Evolutionary conservation across 2,113 vertebrate genomes (phyloP).

Genomic region (Paramisgurnus dabryanus): DNA sequence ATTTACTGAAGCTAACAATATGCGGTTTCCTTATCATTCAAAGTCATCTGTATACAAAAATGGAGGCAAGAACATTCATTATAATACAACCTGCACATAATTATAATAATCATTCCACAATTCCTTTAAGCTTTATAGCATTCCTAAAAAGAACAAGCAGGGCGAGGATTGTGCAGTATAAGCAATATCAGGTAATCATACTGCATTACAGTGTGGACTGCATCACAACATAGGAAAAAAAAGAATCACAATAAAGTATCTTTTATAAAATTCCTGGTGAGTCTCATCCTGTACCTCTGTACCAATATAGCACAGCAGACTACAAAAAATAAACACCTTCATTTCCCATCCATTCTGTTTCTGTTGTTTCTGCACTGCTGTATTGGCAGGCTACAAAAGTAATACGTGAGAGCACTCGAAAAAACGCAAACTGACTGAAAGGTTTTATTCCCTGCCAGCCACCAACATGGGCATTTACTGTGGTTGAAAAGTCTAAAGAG

Average conservation of each 20-base stretch:
- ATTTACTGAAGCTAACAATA: background rate
- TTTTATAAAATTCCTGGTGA: slow-evolving; percentile 25
- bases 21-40: background rate
- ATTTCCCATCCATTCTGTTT: background rate
- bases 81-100: background rate
- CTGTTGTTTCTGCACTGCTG: slow-evolving; percentile 2
- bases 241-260: background rate
- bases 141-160: background rate
- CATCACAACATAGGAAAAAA: background rate
- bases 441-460: slow-evolving; percentile 31
- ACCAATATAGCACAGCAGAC: background rate
- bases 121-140: background rate
- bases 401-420: slow-evolving; percentile 27
- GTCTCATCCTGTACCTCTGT: background rate
- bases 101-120: slow-evolving; percentile 2
- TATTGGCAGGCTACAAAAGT: slow-evolving; percentile 28
- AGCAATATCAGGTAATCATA: background rate
- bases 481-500: background rate
- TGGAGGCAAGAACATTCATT: background rate
- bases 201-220: background rate
- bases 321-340: slow-evolving; percentile 15
- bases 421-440: slow-evolving; percentile 25
- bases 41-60: background rate
- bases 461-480: slow-evolving; percentile 16
- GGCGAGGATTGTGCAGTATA: background rate